Evolutionary conservation across 2,888 invertebrate species (phyloP), one percentile per base, ranked within the genome.

Genomic region (Holacanthella duospinosa): DNA sequence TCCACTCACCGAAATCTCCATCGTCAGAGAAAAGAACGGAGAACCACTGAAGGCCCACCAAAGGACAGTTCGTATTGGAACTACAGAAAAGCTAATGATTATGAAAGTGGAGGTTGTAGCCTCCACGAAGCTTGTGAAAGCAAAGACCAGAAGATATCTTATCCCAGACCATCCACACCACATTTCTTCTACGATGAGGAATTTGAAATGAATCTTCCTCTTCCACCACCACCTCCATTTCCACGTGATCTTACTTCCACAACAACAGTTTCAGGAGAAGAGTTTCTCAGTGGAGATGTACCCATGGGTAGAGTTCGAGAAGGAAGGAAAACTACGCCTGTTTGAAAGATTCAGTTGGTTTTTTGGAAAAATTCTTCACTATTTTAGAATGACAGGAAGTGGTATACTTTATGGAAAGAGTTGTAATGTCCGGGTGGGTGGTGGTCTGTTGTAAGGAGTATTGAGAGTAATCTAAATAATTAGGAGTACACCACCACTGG

Each of bases 201-300:
- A 9, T 26, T 43, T 44, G 68, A 67, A 29, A 63, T 71, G 21
- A 68, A 70, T 12, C 62, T 68, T n/a, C 71, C 71, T 9, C 68
- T 67, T 1, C 71, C 71, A 16, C 71, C 71, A 26, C 71, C 71
- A 29, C 68, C 68, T 1, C 66, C 71, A 36, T 29, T 67, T 26
- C 65, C 63, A 27, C 28, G 65, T 43, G 67, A 67, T 43, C 58
- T 63, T 25, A 63, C 65, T 2, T 61, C 55, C 21, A 63, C 61
- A 19, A 63, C 65, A 16, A 63, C 65, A 24, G 59, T 63, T 2
- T 64, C 64, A 29, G 56, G 48, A 2, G 59, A 44, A 3, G 60
- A 48, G 4, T 29, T 54, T 25, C 48, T 58, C 28, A 44, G 58
- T 24, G 16, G 21, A n/a, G 55, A 58, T 12, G 26, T 53, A 16